Conservation (phyloP, 2,113 vertebrate species). For the Atherinomorus stipes region DNA sequence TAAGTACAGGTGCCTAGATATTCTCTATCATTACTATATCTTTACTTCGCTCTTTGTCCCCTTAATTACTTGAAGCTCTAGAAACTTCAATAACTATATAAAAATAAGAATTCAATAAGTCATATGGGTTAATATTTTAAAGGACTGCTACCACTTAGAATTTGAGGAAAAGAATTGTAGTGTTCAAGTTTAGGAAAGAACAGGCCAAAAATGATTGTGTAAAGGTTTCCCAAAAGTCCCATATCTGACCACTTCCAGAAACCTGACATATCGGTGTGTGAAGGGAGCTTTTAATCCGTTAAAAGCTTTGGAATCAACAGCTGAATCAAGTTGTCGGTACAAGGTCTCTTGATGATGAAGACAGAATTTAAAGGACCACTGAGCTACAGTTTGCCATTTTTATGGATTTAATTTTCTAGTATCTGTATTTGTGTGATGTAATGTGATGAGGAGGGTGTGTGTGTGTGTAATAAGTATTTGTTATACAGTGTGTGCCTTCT, state of each 20-base stretch:
- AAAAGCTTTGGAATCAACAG: conserved; percentile 53
- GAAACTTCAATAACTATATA: no score
- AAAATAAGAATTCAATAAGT: no score
- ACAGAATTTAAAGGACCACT: not conserved
- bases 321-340: conserved; percentile 1
- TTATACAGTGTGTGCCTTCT: not conserved
- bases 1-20: no score
- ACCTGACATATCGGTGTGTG: not conserved
- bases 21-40: no score
- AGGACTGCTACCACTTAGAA: not conserved
- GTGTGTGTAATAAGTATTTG: not conserved
- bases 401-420: not conserved
- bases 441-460: no score
- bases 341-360: not conserved
- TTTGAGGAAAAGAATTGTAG: not conserved
- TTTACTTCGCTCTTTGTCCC: no score
- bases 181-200: not conserved
- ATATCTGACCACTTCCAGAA: not conserved
- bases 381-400: not conserved
- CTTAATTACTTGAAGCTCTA: no score
- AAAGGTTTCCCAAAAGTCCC: conserved; percentile 1
- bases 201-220: not conserved
- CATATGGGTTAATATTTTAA: not conserved
- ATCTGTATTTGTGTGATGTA: not conserved
- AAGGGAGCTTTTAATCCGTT: conserved; percentile 49